Evolutionary conservation across 1,140 invertebrate species (phyloP).

Genomic region (Luehdorfia chinensis): DNA sequence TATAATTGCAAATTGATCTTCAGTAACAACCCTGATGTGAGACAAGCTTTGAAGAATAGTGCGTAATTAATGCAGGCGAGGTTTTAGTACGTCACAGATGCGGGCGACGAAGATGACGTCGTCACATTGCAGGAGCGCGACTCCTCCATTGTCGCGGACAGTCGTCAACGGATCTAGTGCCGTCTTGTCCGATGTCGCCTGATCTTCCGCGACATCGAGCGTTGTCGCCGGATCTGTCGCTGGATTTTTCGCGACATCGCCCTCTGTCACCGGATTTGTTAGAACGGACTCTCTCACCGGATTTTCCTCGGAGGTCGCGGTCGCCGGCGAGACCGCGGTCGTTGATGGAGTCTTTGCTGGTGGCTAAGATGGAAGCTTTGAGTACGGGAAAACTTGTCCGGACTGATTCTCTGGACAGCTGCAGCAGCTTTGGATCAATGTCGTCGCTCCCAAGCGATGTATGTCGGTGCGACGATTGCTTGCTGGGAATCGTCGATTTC

Average conservation of each 20-base stretch:
- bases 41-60: not conserved
- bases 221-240: conserved; percentile 35
- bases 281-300: conserved; percentile 49
- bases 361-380: conserved; percentile 85
- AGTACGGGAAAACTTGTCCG: conserved; percentile 79
- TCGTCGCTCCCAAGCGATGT: conserved; percentile 83
- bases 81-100: conserved; percentile 33
- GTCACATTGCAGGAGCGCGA: conserved; percentile 66
- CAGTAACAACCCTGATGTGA: conserved; percentile 4
- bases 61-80: conserved; percentile 24
- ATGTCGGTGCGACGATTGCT: conserved; percentile 89
- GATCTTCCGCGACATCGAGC: conserved; percentile 25
- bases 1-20: conserved; percentile 5
- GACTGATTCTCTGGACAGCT: conserved; percentile 87
- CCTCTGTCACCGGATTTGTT: conserved; percentile 32
- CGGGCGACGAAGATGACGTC: conserved; percentile 69
- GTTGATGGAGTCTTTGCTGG: conserved; percentile 86
- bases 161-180: conserved; percentile 47
- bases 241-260: conserved; percentile 29
- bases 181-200: conserved; percentile 19
- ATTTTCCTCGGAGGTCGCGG: conserved; percentile 56
- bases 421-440: conserved; percentile 84
- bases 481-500: conserved; percentile 87
- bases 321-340: conserved; percentile 79
- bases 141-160: conserved; percentile 60